Conservation (phyloP, 2,113 vertebrate species). For the Gallinago paraguaiae region DNA sequence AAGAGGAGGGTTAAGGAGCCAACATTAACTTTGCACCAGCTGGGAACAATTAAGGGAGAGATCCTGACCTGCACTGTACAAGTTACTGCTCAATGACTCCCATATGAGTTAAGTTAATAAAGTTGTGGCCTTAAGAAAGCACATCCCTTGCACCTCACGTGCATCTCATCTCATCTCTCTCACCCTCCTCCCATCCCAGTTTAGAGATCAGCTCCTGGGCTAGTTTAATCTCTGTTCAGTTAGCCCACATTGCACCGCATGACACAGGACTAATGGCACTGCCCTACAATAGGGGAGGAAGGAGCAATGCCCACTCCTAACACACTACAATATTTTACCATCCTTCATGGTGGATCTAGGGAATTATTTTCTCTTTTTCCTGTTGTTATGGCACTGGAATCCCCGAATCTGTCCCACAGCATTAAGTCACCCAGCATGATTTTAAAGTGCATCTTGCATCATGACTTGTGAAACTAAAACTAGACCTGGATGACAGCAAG, state of each 20-base stretch:
- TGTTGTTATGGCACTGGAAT: background rate
- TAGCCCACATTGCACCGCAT: background rate
- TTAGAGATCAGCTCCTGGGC: background rate
- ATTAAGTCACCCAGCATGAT: background rate
- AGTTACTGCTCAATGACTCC: slow-evolving; percentile 36
- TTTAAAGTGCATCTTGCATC: background rate
- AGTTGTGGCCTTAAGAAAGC: background rate
- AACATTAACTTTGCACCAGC: background rate
- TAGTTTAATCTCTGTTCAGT: background rate
- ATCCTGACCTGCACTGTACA: slow-evolving; percentile 38
- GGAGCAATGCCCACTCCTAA: background rate
- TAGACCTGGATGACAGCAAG: background rate
- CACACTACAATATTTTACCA: background rate
- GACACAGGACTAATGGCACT: background rate
- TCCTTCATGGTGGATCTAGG: background rate
- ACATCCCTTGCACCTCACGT: background rate
- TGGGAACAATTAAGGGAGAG: slow-evolving; percentile 34
- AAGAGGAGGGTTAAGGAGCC: background rate
- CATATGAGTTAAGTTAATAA: slow-evolving; percentile 45
- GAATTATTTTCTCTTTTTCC: background rate
- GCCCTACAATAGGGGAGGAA: background rate
- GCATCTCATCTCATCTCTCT: background rate
- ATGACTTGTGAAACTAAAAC: background rate
- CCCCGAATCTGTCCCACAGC: background rate
- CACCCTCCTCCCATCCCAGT: background rate